A percentile compares a stretch with the other conserved stretches of the same genome.
Evolutionary conservation across 2,113 vertebrate species (phyloP).

Genomic region (Serilophus lunatus): DNA sequence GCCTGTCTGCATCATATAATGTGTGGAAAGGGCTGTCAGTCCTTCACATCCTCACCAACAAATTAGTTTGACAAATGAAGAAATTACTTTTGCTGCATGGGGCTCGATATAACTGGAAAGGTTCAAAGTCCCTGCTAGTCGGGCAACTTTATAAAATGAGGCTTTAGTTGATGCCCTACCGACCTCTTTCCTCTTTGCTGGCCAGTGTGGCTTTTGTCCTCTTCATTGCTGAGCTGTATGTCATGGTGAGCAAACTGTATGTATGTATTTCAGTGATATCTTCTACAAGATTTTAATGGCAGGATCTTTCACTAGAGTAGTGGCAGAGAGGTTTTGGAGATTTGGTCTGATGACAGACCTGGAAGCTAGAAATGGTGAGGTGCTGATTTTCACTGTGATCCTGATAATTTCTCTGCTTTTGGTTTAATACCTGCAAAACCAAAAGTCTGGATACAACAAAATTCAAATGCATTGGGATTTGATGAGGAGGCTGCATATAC

Average conservation of each 20-base stretch:
- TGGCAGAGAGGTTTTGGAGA: background rate
- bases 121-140: background rate
- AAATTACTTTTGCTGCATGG: background rate
- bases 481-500: background rate
- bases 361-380: background rate
- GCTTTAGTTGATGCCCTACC: background rate
- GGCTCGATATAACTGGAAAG: background rate
- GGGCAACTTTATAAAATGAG: background rate
- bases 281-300: background rate
- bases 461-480: background rate
- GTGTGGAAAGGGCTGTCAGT: background rate
- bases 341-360: background rate
- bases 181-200: background rate
- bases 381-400: background rate
- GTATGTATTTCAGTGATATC: rapidly evolving
- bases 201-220: background rate
- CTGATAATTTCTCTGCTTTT: background rate
- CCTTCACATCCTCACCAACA: background rate
- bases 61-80: conserved; percentile 9
- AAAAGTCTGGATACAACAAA: background rate
- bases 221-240: background rate
- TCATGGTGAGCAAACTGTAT: background rate
- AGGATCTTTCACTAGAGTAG: background rate
- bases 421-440: background rate
- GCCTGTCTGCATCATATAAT: background rate